Evolutionary conservation across 1,140 invertebrate genomes (phyloP).

Genomic region (Coenobita brevimanus): DNA sequence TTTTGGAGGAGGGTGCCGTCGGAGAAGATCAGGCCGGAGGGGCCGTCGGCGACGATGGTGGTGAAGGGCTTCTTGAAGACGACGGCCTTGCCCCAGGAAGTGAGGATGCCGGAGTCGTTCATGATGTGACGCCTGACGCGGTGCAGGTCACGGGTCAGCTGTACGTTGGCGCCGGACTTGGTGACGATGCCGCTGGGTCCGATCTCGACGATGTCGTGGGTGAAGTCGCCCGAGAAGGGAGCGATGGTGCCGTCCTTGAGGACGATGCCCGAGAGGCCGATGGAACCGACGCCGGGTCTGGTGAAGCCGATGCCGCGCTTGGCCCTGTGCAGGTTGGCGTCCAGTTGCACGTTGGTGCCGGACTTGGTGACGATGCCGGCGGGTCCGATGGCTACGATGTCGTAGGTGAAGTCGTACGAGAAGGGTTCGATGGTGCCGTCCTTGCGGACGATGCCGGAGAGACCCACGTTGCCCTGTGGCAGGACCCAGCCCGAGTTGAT

Average conservation of each 20-base stretch:
- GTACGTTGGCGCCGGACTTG: constrained; percentile 1
- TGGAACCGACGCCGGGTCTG: neutral
- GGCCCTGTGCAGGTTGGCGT: constrained; percentile 2
- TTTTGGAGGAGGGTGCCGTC: constrained; percentile 45
- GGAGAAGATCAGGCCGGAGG: constrained; percentile 19
- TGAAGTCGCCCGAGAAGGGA: neutral
- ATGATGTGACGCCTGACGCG: constrained; percentile 10
- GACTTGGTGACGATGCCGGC: constrained; percentile 33
- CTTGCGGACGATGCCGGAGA: constrained; percentile 18
- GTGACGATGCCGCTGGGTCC: constrained; percentile 30
- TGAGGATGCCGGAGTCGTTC: constrained; percentile 39
- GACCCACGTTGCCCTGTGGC: constrained; percentile 1
- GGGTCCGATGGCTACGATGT: constrained; percentile 32
- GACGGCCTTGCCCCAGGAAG: constrained; percentile 7
- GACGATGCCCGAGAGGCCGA: neutral
- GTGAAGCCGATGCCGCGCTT: neutral
- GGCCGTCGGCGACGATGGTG: constrained; percentile 24
- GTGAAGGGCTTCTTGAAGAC: neutral
- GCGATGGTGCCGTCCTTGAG: neutral
- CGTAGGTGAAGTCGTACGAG: neutral
- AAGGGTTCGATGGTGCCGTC: constrained; percentile 13
- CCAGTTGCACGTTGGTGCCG: constrained; percentile 28
- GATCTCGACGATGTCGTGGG: neutral
- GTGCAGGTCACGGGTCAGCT: neutral
- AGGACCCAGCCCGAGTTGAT: constrained; percentile 7